Conservation (phyloP, 2,888 invertebrate species). For the Oxytorus armatus region DNA sequence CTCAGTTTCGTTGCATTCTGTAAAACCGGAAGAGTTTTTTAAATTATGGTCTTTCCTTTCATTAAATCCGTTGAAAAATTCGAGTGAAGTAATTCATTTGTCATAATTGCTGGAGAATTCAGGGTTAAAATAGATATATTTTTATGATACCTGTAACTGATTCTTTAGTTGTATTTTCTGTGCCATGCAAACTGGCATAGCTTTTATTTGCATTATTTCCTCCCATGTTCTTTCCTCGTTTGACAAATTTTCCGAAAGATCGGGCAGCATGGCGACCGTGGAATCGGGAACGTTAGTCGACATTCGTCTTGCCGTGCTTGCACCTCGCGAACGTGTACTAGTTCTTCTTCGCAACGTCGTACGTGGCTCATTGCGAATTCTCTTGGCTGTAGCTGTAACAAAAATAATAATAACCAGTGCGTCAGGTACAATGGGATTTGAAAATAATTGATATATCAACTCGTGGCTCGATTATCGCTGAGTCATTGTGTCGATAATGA, state of each 20-base stretch:
- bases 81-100: constrained; percentile 46
- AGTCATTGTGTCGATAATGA: constrained; percentile 31
- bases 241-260: constrained; percentile 92
- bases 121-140: constrained; percentile 56
- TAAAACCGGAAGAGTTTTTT: constrained; percentile 66
- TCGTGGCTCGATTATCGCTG: not conserved
- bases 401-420: constrained; percentile 10
- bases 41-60: not conserved
- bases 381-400: constrained; percentile 88
- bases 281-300: constrained; percentile 87
- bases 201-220: constrained; percentile 94
- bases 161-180: constrained; percentile 93
- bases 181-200: constrained; percentile 93
- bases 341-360: constrained; percentile 88
- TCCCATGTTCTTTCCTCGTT: constrained; percentile 94
- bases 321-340: constrained; percentile 85
- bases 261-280: constrained; percentile 92
- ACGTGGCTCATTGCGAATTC: constrained; percentile 87
- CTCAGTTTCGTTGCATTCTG: constrained; percentile 93
- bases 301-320: constrained; percentile 85
- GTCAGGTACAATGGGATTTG: not conserved
- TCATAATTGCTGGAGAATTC: not conserved
- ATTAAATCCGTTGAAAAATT: not conserved
- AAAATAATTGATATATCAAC: not conserved
- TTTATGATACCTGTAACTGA: constrained; percentile 88